phyloP scores from a whole-genome alignment of 1,140 invertebrate genomes.

The Hetaerina americana region DNA sequence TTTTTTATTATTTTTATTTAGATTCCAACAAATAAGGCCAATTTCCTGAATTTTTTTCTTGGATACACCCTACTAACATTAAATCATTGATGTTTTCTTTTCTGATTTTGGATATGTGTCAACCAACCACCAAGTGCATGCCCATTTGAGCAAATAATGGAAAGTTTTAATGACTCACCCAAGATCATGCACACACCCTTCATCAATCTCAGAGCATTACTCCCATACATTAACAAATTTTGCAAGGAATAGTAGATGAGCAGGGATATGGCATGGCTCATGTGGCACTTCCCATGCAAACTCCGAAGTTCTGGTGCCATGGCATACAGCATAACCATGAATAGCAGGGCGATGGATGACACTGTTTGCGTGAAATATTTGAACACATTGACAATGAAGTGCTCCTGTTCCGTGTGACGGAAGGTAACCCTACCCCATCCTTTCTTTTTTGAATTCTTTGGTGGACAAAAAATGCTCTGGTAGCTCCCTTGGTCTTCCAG shows the following conservation, averaged over 20 bases:
- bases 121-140: not conserved
- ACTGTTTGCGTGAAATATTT: not conserved
- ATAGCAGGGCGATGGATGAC: not conserved
- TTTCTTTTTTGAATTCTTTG: too few relatives aligned
- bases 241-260: not conserved
- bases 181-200: not conserved
- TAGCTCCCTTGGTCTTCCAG: not conserved
- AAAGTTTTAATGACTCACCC: not conserved
- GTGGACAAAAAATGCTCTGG: not conserved
- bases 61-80: not conserved
- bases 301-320: not conserved
- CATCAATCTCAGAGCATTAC: not conserved
- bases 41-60: not conserved
- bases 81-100: not conserved
- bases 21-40: too few relatives aligned
- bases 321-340: not conserved
- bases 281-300: not conserved
- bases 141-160: not conserved
- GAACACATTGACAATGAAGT: not conserved
- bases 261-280: not conserved
- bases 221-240: not conserved
- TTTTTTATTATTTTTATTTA: too few relatives aligned
- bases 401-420: not conserved
- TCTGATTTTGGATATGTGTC: not conserved
- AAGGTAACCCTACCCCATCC: not conserved